Percentiles rank a stretch among this genome's conserved stretches.
Conservation (phyloP, 2,888 invertebrate genomes). For the Hoplodrina blanda region DNA sequence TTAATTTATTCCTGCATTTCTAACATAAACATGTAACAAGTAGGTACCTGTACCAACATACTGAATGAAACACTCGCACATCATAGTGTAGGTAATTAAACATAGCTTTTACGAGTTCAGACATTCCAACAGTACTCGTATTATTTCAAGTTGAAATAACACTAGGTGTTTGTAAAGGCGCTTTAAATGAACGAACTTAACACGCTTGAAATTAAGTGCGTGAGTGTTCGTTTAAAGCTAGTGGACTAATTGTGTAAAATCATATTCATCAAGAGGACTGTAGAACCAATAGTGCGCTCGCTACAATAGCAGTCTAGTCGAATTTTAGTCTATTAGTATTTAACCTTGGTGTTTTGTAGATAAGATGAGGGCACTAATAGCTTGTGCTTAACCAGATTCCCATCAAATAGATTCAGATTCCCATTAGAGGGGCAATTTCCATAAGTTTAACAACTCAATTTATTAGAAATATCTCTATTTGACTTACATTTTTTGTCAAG, state of each 20-base stretch:
- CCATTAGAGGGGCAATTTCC: too few species aligned
- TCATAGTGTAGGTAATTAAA: conserved; percentile 8
- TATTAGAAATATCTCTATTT: too few species aligned
- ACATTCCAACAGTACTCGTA: conserved; percentile 27
- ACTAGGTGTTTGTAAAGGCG: conserved; percentile 45
- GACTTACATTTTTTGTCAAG: too few species aligned
- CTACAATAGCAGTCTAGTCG: neutral
- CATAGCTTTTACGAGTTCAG: conserved; percentile 31
- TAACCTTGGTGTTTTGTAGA: too few species aligned
- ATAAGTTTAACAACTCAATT: too few species aligned
- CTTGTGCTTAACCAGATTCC: too few species aligned
- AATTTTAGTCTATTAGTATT: too few species aligned
- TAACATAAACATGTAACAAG: too few species aligned
- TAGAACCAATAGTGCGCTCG: too few species aligned
- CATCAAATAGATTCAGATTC: too few species aligned
- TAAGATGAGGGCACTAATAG: too few species aligned
- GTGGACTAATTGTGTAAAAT: neutral
- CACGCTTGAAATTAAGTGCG: conserved; percentile 17
- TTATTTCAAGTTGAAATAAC: conserved; percentile 49
- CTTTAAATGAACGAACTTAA: conserved; percentile 33
- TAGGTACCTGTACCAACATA: neutral
- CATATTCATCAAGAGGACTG: neutral
- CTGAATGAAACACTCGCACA: conserved; percentile 1
- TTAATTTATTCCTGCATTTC: too few species aligned
- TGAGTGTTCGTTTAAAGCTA: conserved; percentile 5